phyloP scores from a whole-genome alignment of 1,140 invertebrate species.

The Zaprionus taronus region DNA sequence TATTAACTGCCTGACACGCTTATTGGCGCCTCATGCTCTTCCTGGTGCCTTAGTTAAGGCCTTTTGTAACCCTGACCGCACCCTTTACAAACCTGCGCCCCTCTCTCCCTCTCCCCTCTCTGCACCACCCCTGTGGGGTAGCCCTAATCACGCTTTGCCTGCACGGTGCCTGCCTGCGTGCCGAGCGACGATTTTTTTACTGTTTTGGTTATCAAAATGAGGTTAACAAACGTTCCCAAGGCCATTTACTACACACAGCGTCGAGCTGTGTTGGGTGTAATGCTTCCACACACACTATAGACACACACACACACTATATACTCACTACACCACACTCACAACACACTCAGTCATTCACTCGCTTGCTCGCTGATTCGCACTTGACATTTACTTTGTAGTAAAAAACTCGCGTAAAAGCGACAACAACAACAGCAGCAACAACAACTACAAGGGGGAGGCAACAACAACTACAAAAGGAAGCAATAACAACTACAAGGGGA shows the following conservation, averaged over 20 bases:
- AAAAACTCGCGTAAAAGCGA: constrained; percentile 53
- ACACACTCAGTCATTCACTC: constrained; percentile 41
- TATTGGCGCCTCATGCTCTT: constrained; percentile 41
- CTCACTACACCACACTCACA: constrained; percentile 23
- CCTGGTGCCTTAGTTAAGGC: constrained; percentile 25
- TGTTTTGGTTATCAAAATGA: constrained; percentile 75
- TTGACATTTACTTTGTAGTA: constrained; percentile 81
- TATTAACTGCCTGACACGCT: constrained; percentile 54
- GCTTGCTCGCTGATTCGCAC: constrained; percentile 69
- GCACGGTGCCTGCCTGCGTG: constrained; percentile 51
- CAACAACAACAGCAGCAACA: constrained; percentile 29
- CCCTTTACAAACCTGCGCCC: constrained; percentile 25
- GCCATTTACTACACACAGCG: constrained; percentile 65
- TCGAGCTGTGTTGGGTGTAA: constrained; percentile 37
- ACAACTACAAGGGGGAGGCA: constrained; percentile 7
- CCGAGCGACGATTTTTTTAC: constrained; percentile 65
- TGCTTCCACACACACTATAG: constrained; percentile 33
- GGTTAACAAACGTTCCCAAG: constrained; percentile 81
- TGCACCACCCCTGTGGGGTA: background rate
- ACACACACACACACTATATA: constrained; percentile 36
- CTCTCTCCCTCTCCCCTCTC: background rate
- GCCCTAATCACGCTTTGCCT: constrained; percentile 14
- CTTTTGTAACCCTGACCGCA: constrained; percentile 49
- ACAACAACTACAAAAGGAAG: too few relatives aligned
- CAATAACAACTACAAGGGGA: constrained; percentile 4